Evolutionary conservation across 2,888 invertebrate genomes (phyloP).

Genomic region (Ophraella communa): DNA sequence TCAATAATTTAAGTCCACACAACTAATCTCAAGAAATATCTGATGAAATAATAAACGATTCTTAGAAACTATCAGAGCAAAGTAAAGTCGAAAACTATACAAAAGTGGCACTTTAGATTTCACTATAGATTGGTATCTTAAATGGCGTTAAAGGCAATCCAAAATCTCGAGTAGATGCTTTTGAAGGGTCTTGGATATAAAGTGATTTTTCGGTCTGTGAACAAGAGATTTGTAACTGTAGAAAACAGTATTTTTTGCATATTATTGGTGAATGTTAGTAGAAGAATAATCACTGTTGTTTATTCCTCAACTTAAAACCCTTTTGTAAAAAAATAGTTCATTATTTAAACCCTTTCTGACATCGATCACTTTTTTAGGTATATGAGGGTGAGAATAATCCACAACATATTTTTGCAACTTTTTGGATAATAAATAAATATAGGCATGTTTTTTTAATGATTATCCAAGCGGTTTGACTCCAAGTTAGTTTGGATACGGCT

Average conservation of each 20-base stretch:
- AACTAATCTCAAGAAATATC: not conserved
- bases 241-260: not conserved
- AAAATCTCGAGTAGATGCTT: slow-evolving; percentile 41
- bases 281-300: too few relatives aligned
- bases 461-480: too few relatives aligned
- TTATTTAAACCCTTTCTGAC: too few relatives aligned
- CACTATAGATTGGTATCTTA: slow-evolving; percentile 49
- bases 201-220: not conserved
- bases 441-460: too few relatives aligned
- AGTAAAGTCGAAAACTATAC: slow-evolving; percentile 19
- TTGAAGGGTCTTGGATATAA: slow-evolving; percentile 41
- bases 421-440: too few relatives aligned
- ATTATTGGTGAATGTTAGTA: too few relatives aligned
- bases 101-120: slow-evolving; percentile 32
- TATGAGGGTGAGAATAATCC: too few relatives aligned
- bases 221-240: not conserved
- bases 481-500: too few relatives aligned
- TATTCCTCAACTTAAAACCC: too few relatives aligned
- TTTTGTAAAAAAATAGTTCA: too few relatives aligned
- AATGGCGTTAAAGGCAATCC: slow-evolving; percentile 47
- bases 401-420: too few relatives aligned
- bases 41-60: slow-evolving; percentile 18
- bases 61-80: slow-evolving; percentile 43
- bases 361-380: too few relatives aligned
- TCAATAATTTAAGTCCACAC: not conserved